Percentiles rank a stretch among this genome's conserved stretches.
Conservation (phyloP, 2,797 vertebrate species). For the Rhabdophis nuchalis region DNA sequence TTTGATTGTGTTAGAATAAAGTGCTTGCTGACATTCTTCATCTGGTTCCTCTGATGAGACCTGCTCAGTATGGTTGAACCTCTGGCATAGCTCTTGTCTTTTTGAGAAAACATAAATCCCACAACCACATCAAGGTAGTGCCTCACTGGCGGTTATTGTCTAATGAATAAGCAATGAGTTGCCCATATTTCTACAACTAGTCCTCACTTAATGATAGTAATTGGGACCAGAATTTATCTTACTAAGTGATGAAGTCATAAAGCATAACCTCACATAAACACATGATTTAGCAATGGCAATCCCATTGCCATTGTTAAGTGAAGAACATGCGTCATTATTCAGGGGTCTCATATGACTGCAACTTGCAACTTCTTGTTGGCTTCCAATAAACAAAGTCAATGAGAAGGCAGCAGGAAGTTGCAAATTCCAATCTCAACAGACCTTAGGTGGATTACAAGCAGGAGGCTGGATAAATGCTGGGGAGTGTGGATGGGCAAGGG, state of each 20-base stretch:
- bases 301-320: not conserved
- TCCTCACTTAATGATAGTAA: not conserved
- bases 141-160: not conserved
- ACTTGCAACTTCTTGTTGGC: not conserved
- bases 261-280: not conserved
- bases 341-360: not conserved
- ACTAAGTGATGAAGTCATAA: not conserved
- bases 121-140: not conserved
- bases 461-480: not conserved
- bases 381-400: not conserved
- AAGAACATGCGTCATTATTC: not conserved
- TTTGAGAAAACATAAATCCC: not conserved
- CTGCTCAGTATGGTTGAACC: not conserved
- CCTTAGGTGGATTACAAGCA: not conserved
- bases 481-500: not conserved
- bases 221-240: not conserved
- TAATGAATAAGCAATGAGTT: not conserved
- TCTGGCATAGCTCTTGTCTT: not conserved
- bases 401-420: not conserved
- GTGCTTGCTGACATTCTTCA: not conserved
- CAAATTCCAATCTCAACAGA: not conserved
- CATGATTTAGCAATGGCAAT: not conserved
- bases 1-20: not conserved
- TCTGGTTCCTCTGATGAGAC: not conserved
- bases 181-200: not conserved